Evolutionary conservation across 2,888 invertebrate genomes (phyloP), one percentile per base, ranked within the genome.

Genomic region (Scelioninae gen. 1): DNA sequence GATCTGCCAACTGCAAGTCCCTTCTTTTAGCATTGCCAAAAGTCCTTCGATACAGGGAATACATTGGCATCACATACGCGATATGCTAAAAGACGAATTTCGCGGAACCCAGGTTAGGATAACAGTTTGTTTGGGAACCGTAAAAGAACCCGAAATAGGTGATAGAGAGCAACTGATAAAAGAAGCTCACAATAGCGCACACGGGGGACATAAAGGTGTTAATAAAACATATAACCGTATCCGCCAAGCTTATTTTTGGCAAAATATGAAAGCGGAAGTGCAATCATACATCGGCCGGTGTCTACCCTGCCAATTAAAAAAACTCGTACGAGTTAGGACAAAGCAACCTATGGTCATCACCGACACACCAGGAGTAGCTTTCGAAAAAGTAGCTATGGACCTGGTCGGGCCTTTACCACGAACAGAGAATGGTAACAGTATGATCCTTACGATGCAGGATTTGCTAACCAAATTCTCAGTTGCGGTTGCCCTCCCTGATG

Each of bases 301-400:
- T 32, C 10, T 60, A 0, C 56, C 71, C 9, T 84, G 82, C 11
- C 83, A 86, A 29, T 32, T 76, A 45, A 84, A 81, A 47, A 86
- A 86, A 51, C 23, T 84, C n/a, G 66, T 76, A 0, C 38, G 84
- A 2, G 45, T 82, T 0, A 82, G 81, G 66, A 82, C 76, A 0
- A 79, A 58, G 53, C 66, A 77, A n/a, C 79, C 83, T 0, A 83
- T 85, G 76, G 13, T 82, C 1, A 85, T 84, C 0, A 84, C 85
- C 0, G 81, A 85, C 13, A 85, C 83, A 4, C 75, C 53, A 29
- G 31, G 53, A 5, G 53, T 53, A 11, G 53, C 53, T 1, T 53
- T 53, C 11, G 29, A 29, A 53, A 53, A 53, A n/a, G 11, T 53
- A 53, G 53, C 53, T 5, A 29, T 53, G 31, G 53, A 53, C 11